A percentile compares a stretch with the other conserved stretches of the same genome.
Conservation (phyloP, 2,888 invertebrate genomes). For the Orgyia antiqua region DNA sequence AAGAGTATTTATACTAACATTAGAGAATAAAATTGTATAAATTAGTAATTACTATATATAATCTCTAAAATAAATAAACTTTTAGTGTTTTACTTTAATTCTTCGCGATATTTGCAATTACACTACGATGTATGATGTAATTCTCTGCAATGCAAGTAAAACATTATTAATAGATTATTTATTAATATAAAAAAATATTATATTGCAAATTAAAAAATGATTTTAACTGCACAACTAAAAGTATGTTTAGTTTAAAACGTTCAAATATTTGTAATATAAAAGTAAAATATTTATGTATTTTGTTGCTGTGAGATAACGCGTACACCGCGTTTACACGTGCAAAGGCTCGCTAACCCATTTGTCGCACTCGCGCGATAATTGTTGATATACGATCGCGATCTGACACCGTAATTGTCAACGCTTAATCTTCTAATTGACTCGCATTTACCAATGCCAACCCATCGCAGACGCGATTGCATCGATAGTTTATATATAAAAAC, state of each 20-base stretch:
- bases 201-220: too few species aligned
- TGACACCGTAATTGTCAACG: constrained; percentile 75
- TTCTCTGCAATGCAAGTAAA: too few species aligned
- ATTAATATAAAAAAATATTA: too few species aligned
- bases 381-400: constrained; percentile 77
- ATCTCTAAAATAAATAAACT: too few species aligned
- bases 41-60: too few species aligned
- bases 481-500: constrained; percentile 55
- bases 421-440: constrained; percentile 78
- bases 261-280: too few species aligned
- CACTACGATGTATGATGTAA: too few species aligned
- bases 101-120: too few species aligned
- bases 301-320: constrained; percentile 25
- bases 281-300: constrained; percentile 14
- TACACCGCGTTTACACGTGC: constrained; percentile 57
- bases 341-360: constrained; percentile 58
- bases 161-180: too few species aligned
- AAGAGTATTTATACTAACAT: background rate
- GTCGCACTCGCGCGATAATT: constrained; percentile 75
- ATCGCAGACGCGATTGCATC: constrained; percentile 46
- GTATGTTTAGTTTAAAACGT: too few species aligned
- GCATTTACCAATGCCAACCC: constrained; percentile 75
- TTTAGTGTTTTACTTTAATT: too few species aligned
- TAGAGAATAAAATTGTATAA: background rate
- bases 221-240: too few species aligned